These are phyloP conservation scores for Tipula vernalis DNA, from an alignment of 2,888 invertebrate genomes.

Conservation along the genomic window DNA sequence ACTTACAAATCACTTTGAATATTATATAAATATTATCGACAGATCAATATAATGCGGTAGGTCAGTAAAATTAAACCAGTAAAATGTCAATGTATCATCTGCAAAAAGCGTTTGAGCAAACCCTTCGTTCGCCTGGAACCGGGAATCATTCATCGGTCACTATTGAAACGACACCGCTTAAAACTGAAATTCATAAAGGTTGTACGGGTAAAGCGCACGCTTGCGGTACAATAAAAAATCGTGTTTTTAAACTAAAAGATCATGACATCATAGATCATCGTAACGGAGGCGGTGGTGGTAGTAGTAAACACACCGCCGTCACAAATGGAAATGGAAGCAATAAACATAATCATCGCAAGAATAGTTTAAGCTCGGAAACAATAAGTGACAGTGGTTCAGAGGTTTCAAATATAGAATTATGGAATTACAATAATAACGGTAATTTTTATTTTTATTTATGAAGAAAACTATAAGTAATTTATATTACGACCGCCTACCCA, in stretches of 20 bases:
- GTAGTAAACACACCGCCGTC: not conserved
- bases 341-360: slow-evolving; percentile 26
- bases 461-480: not conserved
- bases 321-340: not conserved
- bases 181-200: slow-evolving; percentile 45
- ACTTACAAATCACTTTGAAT: not conserved
- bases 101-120: slow-evolving; percentile 32
- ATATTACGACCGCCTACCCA: not conserved
- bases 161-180: slow-evolving; percentile 15
- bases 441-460: not conserved
- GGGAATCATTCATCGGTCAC: not conserved
- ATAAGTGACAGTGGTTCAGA: slow-evolving; percentile 35
- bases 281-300: not conserved
- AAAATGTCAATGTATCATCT: slow-evolving; percentile 28
- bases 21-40: not conserved
- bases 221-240: slow-evolving; percentile 40
- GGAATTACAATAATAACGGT: slow-evolving; percentile 9
- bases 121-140: slow-evolving; percentile 24
- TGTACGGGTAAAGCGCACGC: slow-evolving; percentile 69
- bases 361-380: slow-evolving; percentile 34
- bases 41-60: not conserved
- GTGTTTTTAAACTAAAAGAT: not conserved
- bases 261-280: not conserved
- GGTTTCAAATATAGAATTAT: slow-evolving; percentile 21
- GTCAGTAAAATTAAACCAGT: not conserved